These are phyloP conservation scores for Macquaria australasica DNA, from an alignment of 2,113 vertebrate genomes.

Conservation along the genomic window DNA sequence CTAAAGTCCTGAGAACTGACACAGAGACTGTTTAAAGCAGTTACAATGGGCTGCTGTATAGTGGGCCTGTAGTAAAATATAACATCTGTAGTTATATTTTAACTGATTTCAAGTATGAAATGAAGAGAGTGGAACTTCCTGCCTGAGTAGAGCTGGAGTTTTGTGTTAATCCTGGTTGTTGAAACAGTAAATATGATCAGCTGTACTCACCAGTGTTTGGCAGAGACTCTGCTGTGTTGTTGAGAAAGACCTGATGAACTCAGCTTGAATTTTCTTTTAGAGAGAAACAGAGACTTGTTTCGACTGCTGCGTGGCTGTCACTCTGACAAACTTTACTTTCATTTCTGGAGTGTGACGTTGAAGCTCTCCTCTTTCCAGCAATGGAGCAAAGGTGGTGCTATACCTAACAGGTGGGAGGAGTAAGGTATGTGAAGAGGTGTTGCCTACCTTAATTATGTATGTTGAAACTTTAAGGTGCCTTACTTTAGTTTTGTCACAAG, in stretches of 20 bases:
- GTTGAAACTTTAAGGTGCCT: background rate
- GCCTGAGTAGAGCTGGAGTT: background rate
- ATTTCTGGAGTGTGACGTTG: background rate
- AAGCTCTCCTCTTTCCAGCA: background rate
- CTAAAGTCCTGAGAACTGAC: constrained; percentile 1
- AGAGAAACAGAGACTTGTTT: background rate
- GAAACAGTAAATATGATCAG: background rate
- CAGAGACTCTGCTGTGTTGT: background rate
- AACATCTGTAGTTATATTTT: background rate
- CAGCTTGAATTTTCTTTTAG: background rate
- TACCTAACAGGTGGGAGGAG: background rate
- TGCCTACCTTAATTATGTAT: background rate
- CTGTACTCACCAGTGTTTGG: constrained; percentile 16
- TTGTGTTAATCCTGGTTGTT: background rate
- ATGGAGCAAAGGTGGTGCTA: background rate
- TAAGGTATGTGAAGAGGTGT: background rate
- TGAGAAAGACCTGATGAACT: background rate
- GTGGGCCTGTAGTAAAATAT: background rate
- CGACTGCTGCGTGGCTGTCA: background rate
- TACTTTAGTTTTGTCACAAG: too few species aligned
- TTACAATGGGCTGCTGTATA: background rate
- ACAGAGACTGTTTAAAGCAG: background rate
- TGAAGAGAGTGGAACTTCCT: background rate
- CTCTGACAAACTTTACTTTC: background rate
- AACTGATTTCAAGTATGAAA: background rate